Evolutionary conservation across 2,797 vertebrate species (phyloP).

Genomic region (Falco peregrinus): DNA sequence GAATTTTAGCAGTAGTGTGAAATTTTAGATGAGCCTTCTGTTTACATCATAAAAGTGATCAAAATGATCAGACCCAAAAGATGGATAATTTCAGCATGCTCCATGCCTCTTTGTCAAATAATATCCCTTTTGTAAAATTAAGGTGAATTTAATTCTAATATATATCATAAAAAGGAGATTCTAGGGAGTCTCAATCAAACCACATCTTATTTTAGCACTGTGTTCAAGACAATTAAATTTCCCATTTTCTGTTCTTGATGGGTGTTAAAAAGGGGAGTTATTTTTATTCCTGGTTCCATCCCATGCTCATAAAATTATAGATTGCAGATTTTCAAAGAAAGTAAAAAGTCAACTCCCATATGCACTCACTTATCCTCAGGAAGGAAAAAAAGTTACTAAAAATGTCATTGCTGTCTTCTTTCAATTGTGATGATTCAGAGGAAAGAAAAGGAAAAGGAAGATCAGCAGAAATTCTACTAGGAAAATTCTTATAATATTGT

Average conservation of each 20-base stretch:
- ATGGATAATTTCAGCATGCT: not conserved
- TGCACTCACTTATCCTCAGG: not conserved
- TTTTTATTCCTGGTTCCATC: conserved; percentile 24
- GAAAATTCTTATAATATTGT: not conserved
- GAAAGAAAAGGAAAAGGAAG: not conserved
- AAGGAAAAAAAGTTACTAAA: not conserved
- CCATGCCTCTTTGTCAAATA: conserved; percentile 23
- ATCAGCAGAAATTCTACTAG: not conserved
- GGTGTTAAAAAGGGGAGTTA: conserved; percentile 33
- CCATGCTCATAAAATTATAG: conserved; percentile 35
- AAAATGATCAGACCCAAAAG: not conserved
- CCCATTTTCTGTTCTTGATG: conserved; percentile 37
- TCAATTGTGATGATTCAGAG: not conserved
- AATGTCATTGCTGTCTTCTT: not conserved
- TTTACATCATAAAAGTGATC: conserved; percentile 20
- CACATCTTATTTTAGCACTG: conserved; percentile 22
- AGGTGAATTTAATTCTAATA: conserved; percentile 30
- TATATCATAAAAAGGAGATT: conserved; percentile 42
- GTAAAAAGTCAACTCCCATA: conserved; percentile 21
- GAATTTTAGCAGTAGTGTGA: not conserved
- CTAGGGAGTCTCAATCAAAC: conserved; percentile 33
- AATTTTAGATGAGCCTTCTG: not conserved
- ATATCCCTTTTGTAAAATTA: conserved; percentile 19
- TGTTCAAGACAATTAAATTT: conserved; percentile 62
- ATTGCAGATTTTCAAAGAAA: conserved; percentile 28